Evolutionary conservation across 35 echinoderm and acorn worm species (phyloP), one percentile per base, ranked within the genome.

Genomic region (Hemicentrotus pulcherrimus): DNA sequence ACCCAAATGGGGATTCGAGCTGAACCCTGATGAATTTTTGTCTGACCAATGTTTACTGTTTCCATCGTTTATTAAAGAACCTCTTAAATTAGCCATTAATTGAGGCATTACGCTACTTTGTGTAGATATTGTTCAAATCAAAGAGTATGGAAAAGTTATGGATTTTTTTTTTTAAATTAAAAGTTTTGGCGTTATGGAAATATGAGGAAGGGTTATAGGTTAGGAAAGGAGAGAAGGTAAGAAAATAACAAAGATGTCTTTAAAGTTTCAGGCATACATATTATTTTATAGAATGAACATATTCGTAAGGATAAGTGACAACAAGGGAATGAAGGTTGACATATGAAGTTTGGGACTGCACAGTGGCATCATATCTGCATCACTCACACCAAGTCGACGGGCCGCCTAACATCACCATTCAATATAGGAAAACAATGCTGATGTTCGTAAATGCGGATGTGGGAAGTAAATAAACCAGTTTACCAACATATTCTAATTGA

Each of bases 11-110:
- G 88, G 48, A 58, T 93, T 48, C 48, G 91, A 93, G 47, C 48
- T 28, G 47, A 58, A 31, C 47, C 91, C 91, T 58, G 91, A 93
- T 47, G 91, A 58, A 93, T 11, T 93, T 58, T 58, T 93, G 48
- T 93, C 91, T 46, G 65, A n/a, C 65, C 65, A 78, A 78, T 78
- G 65, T n/a, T 78, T 78, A 78, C 65, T 78, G 6, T 78, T 15
- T n/a, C 65, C 65, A 78, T 24, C 7, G 65, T n/a, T 78, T 78
- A 78, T 28, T 41, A 41, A 41, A 24, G 65, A 18, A 78, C 65
- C 65, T 78, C 65, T 78, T n/a, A n/a, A 28, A 78, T 78, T 78
- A 18, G 65, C 65, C 24, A 78, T 7, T 78, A 78, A 78, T 78
- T 78, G 65, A 78, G 65, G 65, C 65, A 4, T 78, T n/a, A 22